These are phyloP conservation scores for Clinocottus analis DNA, from an alignment of 2,113 vertebrate species.

Conservation along the genomic window DNA sequence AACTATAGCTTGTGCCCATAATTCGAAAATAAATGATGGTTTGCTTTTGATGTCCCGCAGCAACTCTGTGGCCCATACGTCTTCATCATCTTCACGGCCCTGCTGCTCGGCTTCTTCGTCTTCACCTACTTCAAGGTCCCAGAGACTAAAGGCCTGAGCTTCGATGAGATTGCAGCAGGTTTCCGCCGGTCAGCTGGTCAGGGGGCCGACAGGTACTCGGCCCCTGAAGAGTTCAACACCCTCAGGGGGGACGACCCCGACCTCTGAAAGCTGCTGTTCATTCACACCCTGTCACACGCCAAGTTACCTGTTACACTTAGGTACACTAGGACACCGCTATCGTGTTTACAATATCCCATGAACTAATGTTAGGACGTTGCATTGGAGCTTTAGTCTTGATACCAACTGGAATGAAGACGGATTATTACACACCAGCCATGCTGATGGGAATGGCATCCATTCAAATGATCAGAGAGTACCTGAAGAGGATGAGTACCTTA, in stretches of 20 bases:
- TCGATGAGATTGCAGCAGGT: constrained; percentile 91
- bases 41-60: constrained; percentile 72
- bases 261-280: constrained; percentile 45
- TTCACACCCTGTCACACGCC: not conserved
- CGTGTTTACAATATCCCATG: not conserved
- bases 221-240: constrained; percentile 90
- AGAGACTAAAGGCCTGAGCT: constrained; percentile 92
- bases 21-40: not conserved
- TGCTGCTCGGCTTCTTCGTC: constrained; percentile 91
- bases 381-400: not conserved
- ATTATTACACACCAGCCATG: not conserved
- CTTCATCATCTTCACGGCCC: constrained; percentile 94
- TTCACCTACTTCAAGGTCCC: constrained; percentile 98
- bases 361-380: not conserved
- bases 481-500: too few species aligned
- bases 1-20: not conserved
- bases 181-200: constrained; percentile 86
- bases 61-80: constrained; percentile 91
- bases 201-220: constrained; percentile 83
- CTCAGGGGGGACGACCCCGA: constrained; percentile 87
- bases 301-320: not conserved
- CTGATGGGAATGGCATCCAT: not conserved
- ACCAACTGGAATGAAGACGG: not conserved
- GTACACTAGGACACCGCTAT: not conserved
- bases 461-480: not conserved